Evolutionary conservation across 2,888 invertebrate genomes (phyloP).

Genomic region (Pseudococcus viburni): DNA sequence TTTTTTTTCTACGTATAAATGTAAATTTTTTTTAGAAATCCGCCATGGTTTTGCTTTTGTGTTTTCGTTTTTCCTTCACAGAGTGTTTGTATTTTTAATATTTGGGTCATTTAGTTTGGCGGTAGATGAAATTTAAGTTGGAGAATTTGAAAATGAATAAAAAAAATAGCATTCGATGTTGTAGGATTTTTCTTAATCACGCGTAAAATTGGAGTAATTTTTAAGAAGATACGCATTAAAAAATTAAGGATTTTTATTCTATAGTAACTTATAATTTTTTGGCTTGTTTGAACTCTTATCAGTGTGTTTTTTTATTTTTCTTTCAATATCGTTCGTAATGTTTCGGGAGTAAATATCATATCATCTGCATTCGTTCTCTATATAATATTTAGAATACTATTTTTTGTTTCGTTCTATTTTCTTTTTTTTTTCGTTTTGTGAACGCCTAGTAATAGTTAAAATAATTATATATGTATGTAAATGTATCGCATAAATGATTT

Average conservation of each 20-base stretch:
- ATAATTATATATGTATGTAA: slow-evolving; percentile 57
- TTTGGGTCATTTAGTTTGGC: neutral
- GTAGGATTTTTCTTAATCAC: neutral
- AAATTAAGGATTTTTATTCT: slow-evolving; percentile 19
- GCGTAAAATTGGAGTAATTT: neutral
- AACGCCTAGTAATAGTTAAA: slow-evolving; percentile 55
- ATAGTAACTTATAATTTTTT: neutral
- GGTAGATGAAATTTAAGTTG: neutral
- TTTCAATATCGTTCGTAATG: slow-evolving; percentile 40
- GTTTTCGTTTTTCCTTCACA: neutral
- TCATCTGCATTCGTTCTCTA: slow-evolving; percentile 56
- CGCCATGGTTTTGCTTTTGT: neutral
- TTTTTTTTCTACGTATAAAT: neutral
- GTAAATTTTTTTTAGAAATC: neutral
- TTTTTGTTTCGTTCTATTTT: slow-evolving; percentile 23
- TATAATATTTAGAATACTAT: slow-evolving; percentile 5
- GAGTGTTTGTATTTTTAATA: neutral
- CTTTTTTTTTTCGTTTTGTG: slow-evolving; percentile 33
- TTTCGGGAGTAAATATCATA: slow-evolving; percentile 51
- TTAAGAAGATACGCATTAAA: neutral
- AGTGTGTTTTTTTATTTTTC: neutral
- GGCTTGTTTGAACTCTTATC: neutral
- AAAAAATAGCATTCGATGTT: neutral
- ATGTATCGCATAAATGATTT: slow-evolving; percentile 60
- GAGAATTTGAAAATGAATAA: neutral